Percentiles rank a stretch among this genome's conserved stretches.
These are phyloP conservation scores for Calypte anna DNA, from an alignment of 2,113 vertebrate species.

Conservation along the genomic window DNA sequence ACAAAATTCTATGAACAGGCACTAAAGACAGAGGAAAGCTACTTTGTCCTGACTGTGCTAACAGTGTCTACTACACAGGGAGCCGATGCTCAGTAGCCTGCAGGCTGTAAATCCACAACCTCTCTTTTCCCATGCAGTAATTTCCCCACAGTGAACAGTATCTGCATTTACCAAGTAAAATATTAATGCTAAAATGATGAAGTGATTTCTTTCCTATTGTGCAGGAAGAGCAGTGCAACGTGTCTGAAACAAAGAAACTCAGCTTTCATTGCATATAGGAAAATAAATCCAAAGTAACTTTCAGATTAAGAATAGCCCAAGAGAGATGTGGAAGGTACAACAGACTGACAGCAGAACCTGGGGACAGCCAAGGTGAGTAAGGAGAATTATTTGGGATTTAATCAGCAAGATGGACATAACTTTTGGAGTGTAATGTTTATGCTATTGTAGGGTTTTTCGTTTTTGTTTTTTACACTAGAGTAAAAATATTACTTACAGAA, in stretches of 20 bases:
- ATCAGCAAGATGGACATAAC: neutral
- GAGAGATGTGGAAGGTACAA: neutral
- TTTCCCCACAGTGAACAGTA: neutral
- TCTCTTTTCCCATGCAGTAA: neutral
- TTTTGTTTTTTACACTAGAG: neutral
- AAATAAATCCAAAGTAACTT: neutral
- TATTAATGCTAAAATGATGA: constrained; percentile 22
- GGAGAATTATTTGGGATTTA: neutral
- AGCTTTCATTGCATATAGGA: neutral
- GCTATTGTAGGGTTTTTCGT: neutral
- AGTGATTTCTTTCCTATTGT: neutral
- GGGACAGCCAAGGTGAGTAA: neutral
- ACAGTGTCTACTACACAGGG: neutral
- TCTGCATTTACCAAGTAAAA: neutral
- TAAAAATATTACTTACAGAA: neutral
- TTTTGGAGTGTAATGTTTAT: neutral
- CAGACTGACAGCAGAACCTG: neutral
- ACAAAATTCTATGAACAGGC: neutral
- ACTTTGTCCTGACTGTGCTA: neutral
- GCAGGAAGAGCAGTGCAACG: neutral
- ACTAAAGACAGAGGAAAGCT: neutral
- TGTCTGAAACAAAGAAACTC: neutral
- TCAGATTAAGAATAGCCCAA: neutral
- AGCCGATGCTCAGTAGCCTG: neutral
- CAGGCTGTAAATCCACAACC: neutral